Evolutionary conservation across 2,888 invertebrate genomes (phyloP), one percentile per base, ranked within the genome.

Genomic region (Nephrotoma guestfalica): DNA sequence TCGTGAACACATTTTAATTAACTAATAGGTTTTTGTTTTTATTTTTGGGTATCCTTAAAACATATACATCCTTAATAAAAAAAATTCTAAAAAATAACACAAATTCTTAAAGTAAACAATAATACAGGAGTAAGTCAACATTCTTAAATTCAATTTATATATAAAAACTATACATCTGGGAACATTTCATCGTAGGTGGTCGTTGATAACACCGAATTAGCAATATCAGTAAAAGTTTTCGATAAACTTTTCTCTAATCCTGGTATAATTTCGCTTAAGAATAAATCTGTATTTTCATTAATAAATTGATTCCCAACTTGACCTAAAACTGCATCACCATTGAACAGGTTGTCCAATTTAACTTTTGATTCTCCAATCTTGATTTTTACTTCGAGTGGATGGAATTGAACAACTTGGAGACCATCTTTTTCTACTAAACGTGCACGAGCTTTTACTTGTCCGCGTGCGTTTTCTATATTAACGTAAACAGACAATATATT

Each of bases 151-250:
- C 18, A 30, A 71, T 71, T 15, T 15, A 2, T 30, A 30, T 57
- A 83, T 83, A 41, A 40, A 84, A 84, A 85, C 41, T 86, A 86
- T 51, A 41, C 41, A 57, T 86, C 57, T n/a, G 91, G 91, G 88
- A 91, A 92, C 91, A 91, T 91, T 89, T 91, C 91, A 88, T 91
- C 91, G 57, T 89, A 91, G 4, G 91, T 91, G 0, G 91, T 90
- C 6, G 90, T 90, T 18, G 89, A 89, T 86, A 91, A 88, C 51
- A 91, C 90, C 86, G 90, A 89, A 88, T 91, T 91, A 5, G 91
- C 91, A 45, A 91, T 91, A 87, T 90, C 90, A 2, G 91, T 87
- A 87, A 91, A 92, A 87, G 91, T 91, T 86, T 90, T 89, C 4
- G 91, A 90, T 30, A 91, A 87, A 4, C 90, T 90, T 42, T 89